These are phyloP conservation scores for Pantherophis alleghaniensis DNA, from an alignment of 2,797 vertebrate genomes.

Conservation along the genomic window DNA sequence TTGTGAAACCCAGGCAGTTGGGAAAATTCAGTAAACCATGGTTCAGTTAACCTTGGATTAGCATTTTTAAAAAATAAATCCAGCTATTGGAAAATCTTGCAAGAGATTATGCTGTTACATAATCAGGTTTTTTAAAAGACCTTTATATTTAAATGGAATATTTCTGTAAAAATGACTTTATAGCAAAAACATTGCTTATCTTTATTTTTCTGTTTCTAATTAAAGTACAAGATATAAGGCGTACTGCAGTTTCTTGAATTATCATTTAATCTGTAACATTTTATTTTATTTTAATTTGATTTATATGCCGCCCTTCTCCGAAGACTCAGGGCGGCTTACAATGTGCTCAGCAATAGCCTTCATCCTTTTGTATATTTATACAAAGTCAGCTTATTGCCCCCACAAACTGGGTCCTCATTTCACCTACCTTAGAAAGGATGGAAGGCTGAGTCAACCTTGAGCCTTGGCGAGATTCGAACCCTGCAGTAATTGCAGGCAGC, in stretches of 20 bases:
- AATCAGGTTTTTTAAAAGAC: neutral
- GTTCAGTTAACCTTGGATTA: neutral
- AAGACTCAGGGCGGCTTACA: too few relatives aligned
- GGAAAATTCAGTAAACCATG: neutral
- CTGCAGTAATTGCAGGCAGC: too few relatives aligned
- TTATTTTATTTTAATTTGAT: too few relatives aligned
- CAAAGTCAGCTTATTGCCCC: too few relatives aligned
- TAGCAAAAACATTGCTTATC: neutral
- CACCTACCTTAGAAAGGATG: too few relatives aligned
- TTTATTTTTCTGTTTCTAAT: slow-evolving; percentile 35
- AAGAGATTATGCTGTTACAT: neutral
- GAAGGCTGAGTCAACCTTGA: too few relatives aligned
- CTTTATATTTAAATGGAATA: neutral
- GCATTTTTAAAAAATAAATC: neutral
- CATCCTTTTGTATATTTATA: too few relatives aligned
- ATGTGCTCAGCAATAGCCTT: too few relatives aligned
- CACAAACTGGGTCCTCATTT: too few relatives aligned
- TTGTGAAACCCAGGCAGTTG: neutral
- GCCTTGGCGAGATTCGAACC: too few relatives aligned
- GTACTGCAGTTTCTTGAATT: slow-evolving; percentile 22
- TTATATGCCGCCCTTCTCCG: too few relatives aligned
- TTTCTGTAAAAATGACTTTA: neutral
- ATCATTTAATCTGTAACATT: slow-evolving; percentile 30
- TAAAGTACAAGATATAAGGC: slow-evolving; percentile 1
- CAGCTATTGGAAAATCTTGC: neutral